Conservation (phyloP, 2,113 vertebrate species). For the Callipepla californica region DNA sequence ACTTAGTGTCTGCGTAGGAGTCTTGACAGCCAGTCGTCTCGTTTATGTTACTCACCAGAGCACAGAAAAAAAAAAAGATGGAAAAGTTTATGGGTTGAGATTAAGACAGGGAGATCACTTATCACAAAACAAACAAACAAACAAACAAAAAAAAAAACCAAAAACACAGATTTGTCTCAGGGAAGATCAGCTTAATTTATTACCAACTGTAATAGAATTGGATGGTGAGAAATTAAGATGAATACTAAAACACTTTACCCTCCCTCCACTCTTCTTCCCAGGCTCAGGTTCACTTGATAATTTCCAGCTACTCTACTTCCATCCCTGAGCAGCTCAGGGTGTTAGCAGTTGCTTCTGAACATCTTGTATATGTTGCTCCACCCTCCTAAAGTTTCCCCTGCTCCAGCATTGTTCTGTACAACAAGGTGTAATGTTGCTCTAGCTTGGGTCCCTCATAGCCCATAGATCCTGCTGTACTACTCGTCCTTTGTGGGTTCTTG, state of each 20-base stretch:
- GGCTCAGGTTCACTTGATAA: background rate
- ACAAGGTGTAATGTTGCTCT: background rate
- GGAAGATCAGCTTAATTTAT: background rate
- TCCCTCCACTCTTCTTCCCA: background rate
- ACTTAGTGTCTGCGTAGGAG: background rate
- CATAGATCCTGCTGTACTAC: background rate
- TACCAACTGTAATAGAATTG: background rate
- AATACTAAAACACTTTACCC: background rate
- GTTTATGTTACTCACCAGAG: background rate
- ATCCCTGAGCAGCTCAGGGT: no score
- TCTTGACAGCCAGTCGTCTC: background rate
- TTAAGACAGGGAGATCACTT: background rate
- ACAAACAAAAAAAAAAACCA: background rate
- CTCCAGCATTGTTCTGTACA: background rate
- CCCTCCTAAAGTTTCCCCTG: background rate
- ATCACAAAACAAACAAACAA: background rate
- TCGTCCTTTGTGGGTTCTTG: rapidly evolving
- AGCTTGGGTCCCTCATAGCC: background rate
- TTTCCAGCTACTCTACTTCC: background rate
- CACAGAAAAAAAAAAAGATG: background rate
- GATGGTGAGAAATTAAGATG: background rate
- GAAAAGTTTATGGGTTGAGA: background rate
- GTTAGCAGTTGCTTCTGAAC: background rate
- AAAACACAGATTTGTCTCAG: background rate
- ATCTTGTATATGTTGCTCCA: background rate